Base-by-base conservation (phyloP, 1,140 invertebrate genomes). In the Archivesica marissinica region DNA sequence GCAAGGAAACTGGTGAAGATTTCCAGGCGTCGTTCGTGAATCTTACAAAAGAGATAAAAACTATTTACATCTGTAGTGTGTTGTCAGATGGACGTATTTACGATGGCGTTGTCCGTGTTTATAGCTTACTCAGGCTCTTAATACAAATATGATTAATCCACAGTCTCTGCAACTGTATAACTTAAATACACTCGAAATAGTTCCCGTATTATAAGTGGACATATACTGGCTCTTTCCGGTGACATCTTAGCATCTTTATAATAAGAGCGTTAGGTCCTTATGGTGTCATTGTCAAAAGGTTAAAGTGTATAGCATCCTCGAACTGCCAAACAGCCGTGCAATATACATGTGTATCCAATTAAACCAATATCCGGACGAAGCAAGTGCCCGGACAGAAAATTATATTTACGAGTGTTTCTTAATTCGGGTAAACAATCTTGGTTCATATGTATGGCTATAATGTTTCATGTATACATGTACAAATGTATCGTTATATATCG, bases 121-220 rank as follows among this genome's bases (percentile, higher is more conserved):
- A 75, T 47, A 30, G 35, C 35, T 75, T 54, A 25, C 28, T 39
- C 0, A 4, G 11, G 35, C 66, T 70, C 66, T 70, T 70, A 3
- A 41, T 9, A 11, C 28, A 15, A 70, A 66, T 1, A 15, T 66
- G 38, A 30, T 66, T 66, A 66, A 66, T n/a, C n/a, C n/a, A n/a
- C 30, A 33, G 25, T 11, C 20, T 30, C 50, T 59, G 25, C 59
- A 35, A 39, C 20, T 61, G 76, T 61, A 78, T 38, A 41, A 64
- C 72, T 64, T 78, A 78, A 78, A 78, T 78, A 78, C 76, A 44
- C 76, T 78, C 66, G 20, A 78, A 41, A 13, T 30, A 44, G 30
- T 64, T 78, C 66, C 76, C 76, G 56, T 38, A 44, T 78, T 4
- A 20, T 41, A 66, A 78, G 54, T 64, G 76, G 76, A 64, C 47